phyloP scores from a whole-genome alignment of 2,113 vertebrate genomes.

The Gambusia holbrooki region DNA sequence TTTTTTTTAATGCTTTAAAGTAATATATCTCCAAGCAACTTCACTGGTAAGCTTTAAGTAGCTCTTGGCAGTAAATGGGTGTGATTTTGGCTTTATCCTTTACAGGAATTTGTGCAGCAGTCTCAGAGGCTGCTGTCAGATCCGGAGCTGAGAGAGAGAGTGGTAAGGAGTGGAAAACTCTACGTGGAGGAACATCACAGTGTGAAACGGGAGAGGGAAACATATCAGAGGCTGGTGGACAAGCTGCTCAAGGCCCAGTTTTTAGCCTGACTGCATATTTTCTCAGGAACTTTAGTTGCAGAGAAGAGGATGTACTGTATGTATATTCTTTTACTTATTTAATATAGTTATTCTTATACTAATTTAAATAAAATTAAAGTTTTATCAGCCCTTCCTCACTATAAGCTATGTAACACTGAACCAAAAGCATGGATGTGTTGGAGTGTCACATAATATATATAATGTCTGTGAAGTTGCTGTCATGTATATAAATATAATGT shows the following conservation, averaged over 20 bases:
- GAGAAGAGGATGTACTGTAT: background rate
- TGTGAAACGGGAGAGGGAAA: conserved; percentile 80
- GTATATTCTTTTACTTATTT: background rate
- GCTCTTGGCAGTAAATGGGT: conserved; percentile 55
- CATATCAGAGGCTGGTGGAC: conserved; percentile 84
- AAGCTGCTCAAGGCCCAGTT: conserved; percentile 62
- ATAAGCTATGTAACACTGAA: conserved; percentile 34
- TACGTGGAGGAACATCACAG: conserved; percentile 83
- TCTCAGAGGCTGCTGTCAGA: conserved; percentile 85
- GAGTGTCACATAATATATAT: background rate
- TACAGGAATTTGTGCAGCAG: conserved; percentile 89
- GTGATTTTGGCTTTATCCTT: conserved; percentile 39
- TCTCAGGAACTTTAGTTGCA: conserved; percentile 42
- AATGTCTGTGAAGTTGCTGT: conserved; percentile 14
- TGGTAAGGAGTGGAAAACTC: conserved; percentile 81
- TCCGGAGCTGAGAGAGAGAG: conserved; percentile 68
- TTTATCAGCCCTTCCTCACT: conserved; percentile 30
- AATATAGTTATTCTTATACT: conserved; percentile 1
- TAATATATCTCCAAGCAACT: conserved; percentile 52
- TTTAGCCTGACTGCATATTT: background rate
- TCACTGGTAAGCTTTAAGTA: conserved; percentile 50
- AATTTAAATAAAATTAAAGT: conserved; percentile 5
- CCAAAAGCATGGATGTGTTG: conserved; percentile 33
- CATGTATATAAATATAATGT: conserved; percentile 20
- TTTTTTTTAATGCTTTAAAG: conserved; percentile 47